Evolutionary conservation across 2,113 vertebrate genomes (phyloP), one percentile per base, ranked within the genome.

Genomic region (Ellobius talpinus): DNA sequence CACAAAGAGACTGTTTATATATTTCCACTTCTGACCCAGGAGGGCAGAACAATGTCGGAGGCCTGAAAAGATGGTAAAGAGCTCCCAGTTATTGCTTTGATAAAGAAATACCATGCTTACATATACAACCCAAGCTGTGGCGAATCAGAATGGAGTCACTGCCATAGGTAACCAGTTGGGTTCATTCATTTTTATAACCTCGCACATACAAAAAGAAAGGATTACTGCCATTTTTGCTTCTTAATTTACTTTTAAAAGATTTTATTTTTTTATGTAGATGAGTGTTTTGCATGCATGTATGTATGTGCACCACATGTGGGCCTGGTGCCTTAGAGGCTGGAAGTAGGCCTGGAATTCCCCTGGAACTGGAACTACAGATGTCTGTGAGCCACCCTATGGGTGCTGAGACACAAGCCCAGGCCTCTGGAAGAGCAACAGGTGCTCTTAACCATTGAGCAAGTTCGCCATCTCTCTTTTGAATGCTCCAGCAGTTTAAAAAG

Each of bases 1-100:
- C 96, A 97, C 91, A 96, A 98, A 98, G 96, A 91, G 96, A 76
- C 85, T 98, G 98, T 98, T 98, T 98, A 98, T 98, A 97, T 96
- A 96, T 98, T 97, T 98, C 96, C 98, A 92, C 97, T 97, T 98
- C 95, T 98, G 98, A 98, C 98, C 96, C 93, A 93, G 96, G 96
- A 87, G 92, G 93, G 95, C 96, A 96, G 97, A 96, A 91, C 79
- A 76, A 74, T 98, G 94, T 97, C 89, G 94, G 97, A 98, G 89
- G 87, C 93, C 89, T 97, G 96, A 97, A 61, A 31, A 95, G 94
- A 96, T 79, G 85, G 86, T 42, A 97, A 97, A 97, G 97, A 92
- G 73, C 91, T 97, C 94, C 96, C 70, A 79, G 94, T 92, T 93
- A 82, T 45, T 77, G 98, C 97, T 97, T 97, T 97, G 95, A 93